Evolutionary conservation across 2,113 vertebrate species (phyloP).

Genomic region (Gorsachius goisagi): DNA sequence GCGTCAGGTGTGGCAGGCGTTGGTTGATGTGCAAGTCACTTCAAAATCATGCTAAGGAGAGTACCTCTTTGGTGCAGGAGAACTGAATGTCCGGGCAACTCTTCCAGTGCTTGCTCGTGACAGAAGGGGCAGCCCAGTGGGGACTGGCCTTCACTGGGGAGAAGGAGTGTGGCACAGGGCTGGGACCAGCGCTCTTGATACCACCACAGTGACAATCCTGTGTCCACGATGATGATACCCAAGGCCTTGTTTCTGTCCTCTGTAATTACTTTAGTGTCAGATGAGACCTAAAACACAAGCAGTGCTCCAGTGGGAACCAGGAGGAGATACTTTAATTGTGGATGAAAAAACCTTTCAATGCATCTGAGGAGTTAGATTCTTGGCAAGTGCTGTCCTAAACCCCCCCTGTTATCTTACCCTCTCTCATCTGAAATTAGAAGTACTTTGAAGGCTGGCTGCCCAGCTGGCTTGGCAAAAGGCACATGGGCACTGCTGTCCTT

Average conservation of each 20-base stretch:
- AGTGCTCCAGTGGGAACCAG: neutral
- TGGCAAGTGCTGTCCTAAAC: neutral
- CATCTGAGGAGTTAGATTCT: neutral
- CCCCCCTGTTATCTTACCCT: neutral
- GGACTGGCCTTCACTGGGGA: neutral
- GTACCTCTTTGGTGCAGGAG: neutral
- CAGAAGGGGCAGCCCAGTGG: neutral
- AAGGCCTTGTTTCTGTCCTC: neutral
- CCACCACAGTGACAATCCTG: neutral
- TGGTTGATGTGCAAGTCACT: neutral
- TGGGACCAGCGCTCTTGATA: neutral
- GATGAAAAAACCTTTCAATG: neutral
- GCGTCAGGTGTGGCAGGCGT: accelerated
- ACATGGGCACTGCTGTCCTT: neutral
- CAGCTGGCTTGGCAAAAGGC: neutral
- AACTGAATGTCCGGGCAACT: neutral
- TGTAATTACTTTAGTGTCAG: neutral
- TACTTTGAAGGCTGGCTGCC: neutral
- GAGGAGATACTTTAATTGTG: neutral
- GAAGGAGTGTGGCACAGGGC: neutral
- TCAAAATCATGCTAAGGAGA: neutral
- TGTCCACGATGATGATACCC: neutral
- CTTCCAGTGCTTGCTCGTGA: neutral
- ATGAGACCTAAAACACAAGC: neutral
- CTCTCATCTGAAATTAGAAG: neutral